These are phyloP conservation scores for Bothrops alternatus DNA, from an alignment of 2,797 vertebrate species.

Conservation along the genomic window DNA sequence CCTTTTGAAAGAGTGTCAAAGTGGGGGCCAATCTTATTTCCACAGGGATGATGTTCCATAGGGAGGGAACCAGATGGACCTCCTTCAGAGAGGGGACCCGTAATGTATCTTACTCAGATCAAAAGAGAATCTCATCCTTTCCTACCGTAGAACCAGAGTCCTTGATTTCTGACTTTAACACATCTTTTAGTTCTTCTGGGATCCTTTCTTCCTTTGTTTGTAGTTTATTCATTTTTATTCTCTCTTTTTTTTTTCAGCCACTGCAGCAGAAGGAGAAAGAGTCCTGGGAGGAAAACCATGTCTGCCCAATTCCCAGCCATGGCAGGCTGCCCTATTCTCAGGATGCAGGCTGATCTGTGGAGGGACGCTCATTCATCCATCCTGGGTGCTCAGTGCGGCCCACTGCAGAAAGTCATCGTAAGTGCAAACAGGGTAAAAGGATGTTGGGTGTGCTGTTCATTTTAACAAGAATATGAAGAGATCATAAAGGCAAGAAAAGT, in stretches of 20 bases:
- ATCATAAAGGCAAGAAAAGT: not conserved
- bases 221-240: not conserved
- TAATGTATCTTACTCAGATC: not conserved
- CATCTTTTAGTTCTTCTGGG: not conserved
- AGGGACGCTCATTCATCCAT: slow-evolving; percentile 70
- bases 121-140: not conserved
- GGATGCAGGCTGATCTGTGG: slow-evolving; percentile 65
- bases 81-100: not conserved
- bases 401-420: slow-evolving; percentile 56
- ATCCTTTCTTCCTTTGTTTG: not conserved
- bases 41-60: not conserved
- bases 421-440: not conserved
- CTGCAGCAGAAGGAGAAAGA: not conserved
- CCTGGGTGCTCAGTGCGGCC: slow-evolving; percentile 61
- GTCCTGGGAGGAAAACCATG: slow-evolving; percentile 55
- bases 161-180: not conserved
- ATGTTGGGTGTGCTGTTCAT: not conserved
- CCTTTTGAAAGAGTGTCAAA: not conserved
- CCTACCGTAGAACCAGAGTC: not conserved
- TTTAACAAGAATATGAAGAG: not conserved
- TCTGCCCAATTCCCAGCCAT: slow-evolving; percentile 69
- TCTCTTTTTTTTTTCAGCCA: not conserved
- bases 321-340: slow-evolving; percentile 67
- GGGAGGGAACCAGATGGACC: not conserved
- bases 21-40: not conserved